Conservation (phyloP, 1,140 invertebrate genomes). For the Bactericera cockerelli region DNA sequence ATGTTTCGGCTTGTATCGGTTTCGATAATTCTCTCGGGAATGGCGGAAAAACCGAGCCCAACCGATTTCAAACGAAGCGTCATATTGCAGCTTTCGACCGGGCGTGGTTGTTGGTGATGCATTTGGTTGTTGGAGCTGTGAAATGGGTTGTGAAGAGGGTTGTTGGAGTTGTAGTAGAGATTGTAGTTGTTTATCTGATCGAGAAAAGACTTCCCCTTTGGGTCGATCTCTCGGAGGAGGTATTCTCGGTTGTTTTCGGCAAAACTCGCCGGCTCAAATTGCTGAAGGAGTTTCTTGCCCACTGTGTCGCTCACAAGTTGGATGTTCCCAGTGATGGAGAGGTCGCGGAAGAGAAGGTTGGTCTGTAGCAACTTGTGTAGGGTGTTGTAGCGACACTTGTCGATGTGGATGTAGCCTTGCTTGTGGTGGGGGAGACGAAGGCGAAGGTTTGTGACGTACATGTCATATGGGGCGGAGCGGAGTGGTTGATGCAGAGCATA, state of each 20-base stretch:
- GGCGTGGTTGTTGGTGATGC: neutral
- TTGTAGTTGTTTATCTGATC: slow-evolving; percentile 16
- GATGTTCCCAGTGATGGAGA: slow-evolving; percentile 48
- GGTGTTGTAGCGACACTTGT: slow-evolving; percentile 53
- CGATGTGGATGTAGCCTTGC: slow-evolving; percentile 36
- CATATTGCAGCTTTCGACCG: slow-evolving; percentile 51
- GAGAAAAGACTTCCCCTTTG: slow-evolving; percentile 25
- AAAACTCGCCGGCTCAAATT: slow-evolving; percentile 29
- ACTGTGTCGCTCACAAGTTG: slow-evolving; percentile 28
- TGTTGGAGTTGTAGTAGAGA: neutral
- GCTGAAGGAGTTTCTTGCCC: slow-evolving; percentile 33
- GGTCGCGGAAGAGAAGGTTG: slow-evolving; percentile 54
- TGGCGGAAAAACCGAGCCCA: slow-evolving; percentile 52
- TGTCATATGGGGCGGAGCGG: slow-evolving; percentile 39
- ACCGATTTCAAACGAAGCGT: slow-evolving; percentile 54
- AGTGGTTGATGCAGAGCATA: slow-evolving; percentile 44
- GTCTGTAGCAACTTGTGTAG: slow-evolving; percentile 54
- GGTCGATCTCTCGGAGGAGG: slow-evolving; percentile 18
- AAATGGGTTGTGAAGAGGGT: neutral
- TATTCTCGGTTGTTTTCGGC: slow-evolving; percentile 17
- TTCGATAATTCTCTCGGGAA: slow-evolving; percentile 24
- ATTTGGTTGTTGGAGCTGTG: neutral
- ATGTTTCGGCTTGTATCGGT: neutral
- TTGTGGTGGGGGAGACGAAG: slow-evolving; percentile 35
- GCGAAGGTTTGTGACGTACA: slow-evolving; percentile 46